A percentile compares a stretch with the other conserved stretches of the same genome.
These are phyloP conservation scores for Schizotus pectinicornis DNA, from an alignment of 2,888 invertebrate genomes.

Conservation along the genomic window DNA sequence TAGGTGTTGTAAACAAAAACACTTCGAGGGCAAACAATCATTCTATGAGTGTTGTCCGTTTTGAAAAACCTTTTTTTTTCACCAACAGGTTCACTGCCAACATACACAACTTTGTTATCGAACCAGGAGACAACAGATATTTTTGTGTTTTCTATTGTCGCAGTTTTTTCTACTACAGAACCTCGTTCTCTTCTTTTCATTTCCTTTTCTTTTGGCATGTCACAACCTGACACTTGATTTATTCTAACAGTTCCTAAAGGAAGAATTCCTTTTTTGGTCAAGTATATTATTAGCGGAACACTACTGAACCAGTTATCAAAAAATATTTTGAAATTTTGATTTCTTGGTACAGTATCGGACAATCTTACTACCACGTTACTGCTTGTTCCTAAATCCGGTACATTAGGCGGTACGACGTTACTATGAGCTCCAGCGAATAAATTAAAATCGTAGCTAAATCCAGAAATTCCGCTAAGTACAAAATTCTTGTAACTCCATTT, in stretches of 20 bases:
- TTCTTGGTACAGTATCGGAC: slow-evolving; percentile 35
- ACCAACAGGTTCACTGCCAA: slow-evolving; percentile 33
- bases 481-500: slow-evolving; percentile 51
- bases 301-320: slow-evolving; percentile 50
- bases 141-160: slow-evolving; percentile 32
- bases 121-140: slow-evolving; percentile 44
- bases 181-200: slow-evolving; percentile 33
- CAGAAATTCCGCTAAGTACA: slow-evolving; percentile 50
- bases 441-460: slow-evolving; percentile 52
- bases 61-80: slow-evolving; percentile 30
- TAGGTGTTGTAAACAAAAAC: slow-evolving; percentile 31
- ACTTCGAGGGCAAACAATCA: slow-evolving; percentile 20
- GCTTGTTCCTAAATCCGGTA: slow-evolving; percentile 42
- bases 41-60: slow-evolving; percentile 18
- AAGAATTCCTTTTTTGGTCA: slow-evolving; percentile 2
- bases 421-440: slow-evolving; percentile 41
- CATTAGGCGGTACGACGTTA: slow-evolving; percentile 28
- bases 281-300: no score
- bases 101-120: slow-evolving; percentile 52
- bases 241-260: slow-evolving; percentile 33
- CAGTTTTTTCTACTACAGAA: slow-evolving; percentile 19
- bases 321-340: slow-evolving; percentile 44
- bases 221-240: slow-evolving; percentile 27
- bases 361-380: slow-evolving; percentile 44
- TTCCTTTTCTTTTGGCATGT: slow-evolving; percentile 15